These are phyloP conservation scores for Eclectus roratus DNA, from an alignment of 2,113 vertebrate genomes.

Conservation along the genomic window DNA sequence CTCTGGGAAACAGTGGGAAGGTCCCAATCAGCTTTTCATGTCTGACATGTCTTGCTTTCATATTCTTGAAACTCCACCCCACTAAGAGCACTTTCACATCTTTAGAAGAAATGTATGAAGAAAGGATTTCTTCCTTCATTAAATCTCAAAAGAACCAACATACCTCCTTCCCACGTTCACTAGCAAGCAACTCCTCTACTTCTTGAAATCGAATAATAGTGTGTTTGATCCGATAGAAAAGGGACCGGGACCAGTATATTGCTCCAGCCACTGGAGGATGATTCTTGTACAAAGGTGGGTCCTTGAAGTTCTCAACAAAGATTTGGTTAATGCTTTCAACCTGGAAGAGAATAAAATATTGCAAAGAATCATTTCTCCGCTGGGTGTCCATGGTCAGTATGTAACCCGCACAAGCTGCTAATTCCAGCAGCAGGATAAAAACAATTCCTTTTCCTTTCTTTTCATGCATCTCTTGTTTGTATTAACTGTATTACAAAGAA, in stretches of 20 bases:
- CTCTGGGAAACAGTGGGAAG: neutral
- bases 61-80: neutral
- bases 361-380: neutral
- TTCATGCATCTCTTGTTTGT: neutral
- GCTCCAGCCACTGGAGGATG: conserved; percentile 88
- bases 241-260: conserved; percentile 85
- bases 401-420: neutral
- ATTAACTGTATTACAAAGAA: neutral
- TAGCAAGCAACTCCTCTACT: conserved; percentile 77
- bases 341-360: conserved; percentile 64
- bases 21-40: neutral
- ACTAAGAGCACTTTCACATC: neutral
- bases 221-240: conserved; percentile 80
- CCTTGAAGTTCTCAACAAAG: conserved; percentile 77
- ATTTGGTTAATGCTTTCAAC: conserved; percentile 78
- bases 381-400: neutral
- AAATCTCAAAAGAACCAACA: neutral
- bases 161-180: conserved; percentile 77
- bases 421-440: neutral
- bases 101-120: neutral
- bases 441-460: neutral
- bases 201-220: conserved; percentile 83
- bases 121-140: neutral
- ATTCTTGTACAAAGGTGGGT: conserved; percentile 81
- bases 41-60: neutral